Percentiles rank a stretch among this genome's conserved stretches.
phyloP scores from a whole-genome alignment of 30 jellyfish, hydroid and myxozoan genomes.

The Aurelia sp. region DNA sequence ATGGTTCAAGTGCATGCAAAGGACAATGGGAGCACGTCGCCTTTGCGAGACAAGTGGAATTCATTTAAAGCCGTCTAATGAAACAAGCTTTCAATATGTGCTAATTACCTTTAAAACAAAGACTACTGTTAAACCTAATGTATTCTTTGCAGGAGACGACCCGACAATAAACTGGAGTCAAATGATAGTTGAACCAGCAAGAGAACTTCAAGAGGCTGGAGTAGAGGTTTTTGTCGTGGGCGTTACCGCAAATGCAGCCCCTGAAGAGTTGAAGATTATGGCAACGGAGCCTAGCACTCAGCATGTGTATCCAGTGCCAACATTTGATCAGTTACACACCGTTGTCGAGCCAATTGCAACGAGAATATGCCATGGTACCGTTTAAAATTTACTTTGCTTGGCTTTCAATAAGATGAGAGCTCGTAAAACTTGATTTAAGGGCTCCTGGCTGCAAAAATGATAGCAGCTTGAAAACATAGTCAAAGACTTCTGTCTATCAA shows the following conservation, averaged over 20 bases:
- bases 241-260: conserved; percentile 76
- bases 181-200: conserved; percentile 88
- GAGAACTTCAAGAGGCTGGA: conserved; percentile 85
- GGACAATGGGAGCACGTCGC: too few relatives aligned
- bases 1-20: too few relatives aligned
- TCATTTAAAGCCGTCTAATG: too few relatives aligned
- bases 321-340: conserved; percentile 68
- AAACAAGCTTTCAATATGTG: too few relatives aligned
- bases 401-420: too few relatives aligned
- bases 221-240: conserved; percentile 91
- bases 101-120: too few relatives aligned
- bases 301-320: conserved; percentile 80
- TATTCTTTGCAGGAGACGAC: conserved; percentile 76
- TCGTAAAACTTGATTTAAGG: too few relatives aligned
- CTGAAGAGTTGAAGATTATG: conserved; percentile 81
- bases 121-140: conserved; percentile 13
- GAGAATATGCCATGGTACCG: conserved; percentile 86
- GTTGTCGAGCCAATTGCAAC: conserved; percentile 84
- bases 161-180: conserved; percentile 94
- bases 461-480: too few relatives aligned
- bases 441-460: too few relatives aligned
- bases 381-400: conserved; percentile 1
- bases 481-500: too few relatives aligned
- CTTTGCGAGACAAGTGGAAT: too few relatives aligned
- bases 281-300: conserved; percentile 82